phyloP scores from a whole-genome alignment of 2,113 vertebrate genomes.

The Prionailurus viverrinus region DNA sequence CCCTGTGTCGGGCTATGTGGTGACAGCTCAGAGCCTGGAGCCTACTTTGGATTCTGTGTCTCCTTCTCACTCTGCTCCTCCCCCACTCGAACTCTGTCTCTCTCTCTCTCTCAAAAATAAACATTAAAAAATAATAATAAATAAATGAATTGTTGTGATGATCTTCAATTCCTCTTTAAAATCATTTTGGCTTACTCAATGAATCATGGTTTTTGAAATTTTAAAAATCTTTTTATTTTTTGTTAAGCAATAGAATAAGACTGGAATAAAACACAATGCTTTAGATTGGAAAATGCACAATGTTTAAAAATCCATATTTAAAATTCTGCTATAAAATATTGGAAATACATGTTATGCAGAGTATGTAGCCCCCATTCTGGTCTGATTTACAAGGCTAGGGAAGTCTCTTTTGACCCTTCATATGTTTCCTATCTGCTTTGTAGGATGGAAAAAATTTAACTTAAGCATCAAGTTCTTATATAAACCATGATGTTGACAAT shows the following conservation, averaged over 20 bases:
- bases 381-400: neutral
- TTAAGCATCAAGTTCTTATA: neutral
- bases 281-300: neutral
- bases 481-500: neutral
- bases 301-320: neutral
- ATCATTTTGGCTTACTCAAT: neutral
- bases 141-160: neutral
- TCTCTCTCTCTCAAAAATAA: no score
- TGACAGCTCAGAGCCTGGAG: no score
- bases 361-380: neutral
- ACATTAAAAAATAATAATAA: no score
- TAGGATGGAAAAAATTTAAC: neutral
- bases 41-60: no score
- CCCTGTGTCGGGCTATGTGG: no score
- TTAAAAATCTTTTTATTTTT: neutral
- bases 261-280: neutral
- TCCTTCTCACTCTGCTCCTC: no score
- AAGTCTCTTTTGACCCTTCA: neutral
- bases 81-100: no score
- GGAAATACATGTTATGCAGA: neutral
- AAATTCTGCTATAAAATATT: neutral
- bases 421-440: neutral
- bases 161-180: slow-evolving; percentile 37
- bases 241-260: neutral
- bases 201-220: neutral